phyloP scores from a whole-genome alignment of 2,888 invertebrate species.

The Nomada hirtipes region DNA sequence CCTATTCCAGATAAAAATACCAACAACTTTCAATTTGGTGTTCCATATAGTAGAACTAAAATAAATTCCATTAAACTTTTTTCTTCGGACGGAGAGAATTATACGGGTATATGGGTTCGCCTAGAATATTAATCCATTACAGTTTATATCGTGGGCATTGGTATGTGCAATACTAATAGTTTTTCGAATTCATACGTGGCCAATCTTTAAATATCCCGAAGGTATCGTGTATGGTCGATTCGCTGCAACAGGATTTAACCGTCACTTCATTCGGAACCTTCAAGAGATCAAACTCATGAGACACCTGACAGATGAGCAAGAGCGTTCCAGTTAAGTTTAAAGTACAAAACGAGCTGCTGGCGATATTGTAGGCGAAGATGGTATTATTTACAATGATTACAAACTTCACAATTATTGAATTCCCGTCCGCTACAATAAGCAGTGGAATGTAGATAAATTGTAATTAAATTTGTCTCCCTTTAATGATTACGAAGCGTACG shows the following conservation, averaged over 20 bases:
- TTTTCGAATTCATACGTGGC: too few relatives aligned
- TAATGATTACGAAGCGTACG: neutral
- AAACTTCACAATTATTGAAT: constrained; percentile 14
- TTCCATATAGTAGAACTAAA: neutral
- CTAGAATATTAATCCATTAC: too few relatives aligned
- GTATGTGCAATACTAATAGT: too few relatives aligned
- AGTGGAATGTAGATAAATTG: constrained; percentile 8
- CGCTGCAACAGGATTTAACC: neutral
- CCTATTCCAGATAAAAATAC: too few relatives aligned
- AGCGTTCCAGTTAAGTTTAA: neutral
- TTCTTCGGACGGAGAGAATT: too few relatives aligned
- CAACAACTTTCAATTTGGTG: neutral
- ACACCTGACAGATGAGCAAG: neutral
- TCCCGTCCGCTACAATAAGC: neutral
- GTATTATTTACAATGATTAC: constrained; percentile 13
- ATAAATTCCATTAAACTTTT: too few relatives aligned
- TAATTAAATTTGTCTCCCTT: constrained; percentile 22
- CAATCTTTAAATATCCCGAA: too few relatives aligned
- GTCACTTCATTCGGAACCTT: neutral
- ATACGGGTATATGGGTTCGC: too few relatives aligned
- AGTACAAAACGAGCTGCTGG: neutral
- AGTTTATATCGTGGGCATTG: too few relatives aligned
- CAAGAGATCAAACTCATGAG: neutral
- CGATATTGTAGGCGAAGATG: neutral
- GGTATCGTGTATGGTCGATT: neutral